phyloP scores from a whole-genome alignment of 2,797 vertebrate genomes.

The Myotis pilosus region DNA sequence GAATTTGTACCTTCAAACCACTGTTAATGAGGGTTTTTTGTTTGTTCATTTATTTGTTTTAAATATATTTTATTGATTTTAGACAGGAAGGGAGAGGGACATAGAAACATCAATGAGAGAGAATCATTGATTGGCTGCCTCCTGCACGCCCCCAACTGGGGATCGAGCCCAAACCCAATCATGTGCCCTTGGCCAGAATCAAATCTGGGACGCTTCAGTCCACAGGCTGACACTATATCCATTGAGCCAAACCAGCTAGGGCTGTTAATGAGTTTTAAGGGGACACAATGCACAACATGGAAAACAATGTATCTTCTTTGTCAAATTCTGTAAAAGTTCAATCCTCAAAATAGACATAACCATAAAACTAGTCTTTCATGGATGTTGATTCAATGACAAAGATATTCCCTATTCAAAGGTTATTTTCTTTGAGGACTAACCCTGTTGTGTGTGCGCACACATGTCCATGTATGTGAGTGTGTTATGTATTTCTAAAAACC shows the following conservation, averaged over 20 bases:
- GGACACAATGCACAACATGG: background rate
- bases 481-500: background rate
- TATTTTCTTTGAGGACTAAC: constrained; percentile 22
- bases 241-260: no score
- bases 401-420: background rate
- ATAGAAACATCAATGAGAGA: no score
- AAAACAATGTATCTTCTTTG: constrained; percentile 40
- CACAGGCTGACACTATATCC: no score
- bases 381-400: constrained; percentile 46
- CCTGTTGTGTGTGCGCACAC: background rate
- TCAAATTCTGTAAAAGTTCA: background rate
- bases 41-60: no score
- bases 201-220: no score
- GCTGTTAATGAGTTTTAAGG: constrained; percentile 44
- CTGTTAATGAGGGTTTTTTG: background rate
- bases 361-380: constrained; percentile 19
- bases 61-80: no score
- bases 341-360: background rate
- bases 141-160: no score
- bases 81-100: no score
- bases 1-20: constrained; percentile 33
- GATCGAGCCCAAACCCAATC: no score
- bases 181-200: no score
- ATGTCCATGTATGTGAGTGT: background rate
- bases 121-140: no score